Percentiles rank a stretch among this genome's conserved stretches.
Conservation (phyloP, 2,797 vertebrate species). For the Phalanger gymnotis region DNA sequence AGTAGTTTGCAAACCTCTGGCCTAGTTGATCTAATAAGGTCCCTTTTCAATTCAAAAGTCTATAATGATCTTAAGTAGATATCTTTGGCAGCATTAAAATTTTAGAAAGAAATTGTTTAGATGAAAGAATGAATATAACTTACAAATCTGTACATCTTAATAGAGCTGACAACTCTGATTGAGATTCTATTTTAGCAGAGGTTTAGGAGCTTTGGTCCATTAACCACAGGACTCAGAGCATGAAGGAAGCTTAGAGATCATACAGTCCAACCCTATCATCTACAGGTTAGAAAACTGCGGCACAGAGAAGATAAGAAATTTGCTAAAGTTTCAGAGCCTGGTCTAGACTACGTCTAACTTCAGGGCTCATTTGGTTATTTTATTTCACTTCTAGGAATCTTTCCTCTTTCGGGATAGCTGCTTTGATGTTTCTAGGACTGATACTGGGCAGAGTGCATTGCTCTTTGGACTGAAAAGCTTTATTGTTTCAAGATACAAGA, state of each 20-base stretch:
- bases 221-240: not conserved
- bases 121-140: not conserved
- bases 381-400: not conserved
- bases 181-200: not conserved
- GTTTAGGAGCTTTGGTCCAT: not conserved
- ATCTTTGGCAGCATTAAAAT: not conserved
- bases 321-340: not conserved
- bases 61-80: not conserved
- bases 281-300: slow-evolving; percentile 14
- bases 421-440: not conserved
- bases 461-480: not conserved
- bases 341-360: not conserved
- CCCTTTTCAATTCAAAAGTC: not conserved
- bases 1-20: not conserved
- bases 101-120: not conserved
- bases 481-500: not conserved
- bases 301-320: not conserved
- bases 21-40: not conserved
- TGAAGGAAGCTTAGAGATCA: not conserved
- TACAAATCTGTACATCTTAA: not conserved
- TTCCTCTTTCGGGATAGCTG: not conserved
- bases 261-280: not conserved
- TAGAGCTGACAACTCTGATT: not conserved
- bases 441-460: not conserved
- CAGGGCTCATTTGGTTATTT: not conserved